Conservation (phyloP, 92 coral and sea anemone genomes). For the Isaurus tuberculatus region DNA sequence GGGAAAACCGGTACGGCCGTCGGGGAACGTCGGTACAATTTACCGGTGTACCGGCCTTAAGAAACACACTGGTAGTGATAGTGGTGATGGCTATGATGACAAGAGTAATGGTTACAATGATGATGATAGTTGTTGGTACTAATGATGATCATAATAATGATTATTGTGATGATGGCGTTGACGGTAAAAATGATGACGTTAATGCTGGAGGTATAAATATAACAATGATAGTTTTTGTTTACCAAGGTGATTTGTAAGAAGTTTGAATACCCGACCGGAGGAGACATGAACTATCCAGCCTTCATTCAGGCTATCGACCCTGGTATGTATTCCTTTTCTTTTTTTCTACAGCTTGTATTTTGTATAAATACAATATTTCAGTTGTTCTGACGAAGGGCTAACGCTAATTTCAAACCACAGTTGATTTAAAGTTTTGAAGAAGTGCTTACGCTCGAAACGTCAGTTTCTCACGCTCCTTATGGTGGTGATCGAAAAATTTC, state of each 20-base stretch:
- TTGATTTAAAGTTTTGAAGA: no score
- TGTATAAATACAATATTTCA: no score
- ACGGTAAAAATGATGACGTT: neutral
- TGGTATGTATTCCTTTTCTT: slow-evolving; percentile 47
- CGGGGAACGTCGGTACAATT: no score
- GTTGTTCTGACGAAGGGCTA: no score
- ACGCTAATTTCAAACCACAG: no score
- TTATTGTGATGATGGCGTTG: neutral
- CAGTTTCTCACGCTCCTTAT: no score
- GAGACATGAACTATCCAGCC: slow-evolving; percentile 96
- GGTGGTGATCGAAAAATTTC: no score
- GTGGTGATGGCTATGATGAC: neutral
- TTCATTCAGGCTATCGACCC: slow-evolving; percentile 97
- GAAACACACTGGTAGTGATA: neutral
- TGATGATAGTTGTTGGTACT: neutral
- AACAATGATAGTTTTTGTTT: neutral
- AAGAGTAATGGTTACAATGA: neutral
- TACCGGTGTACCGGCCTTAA: no score
- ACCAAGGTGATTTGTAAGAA: slow-evolving; percentile 90
- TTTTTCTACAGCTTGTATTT: no score
- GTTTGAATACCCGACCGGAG: slow-evolving; percentile 97
- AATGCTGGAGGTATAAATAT: neutral
- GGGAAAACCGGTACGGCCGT: no score
- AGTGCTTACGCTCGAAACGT: no score
- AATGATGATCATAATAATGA: neutral